These are phyloP conservation scores for Leptinotarsa lineolata DNA, from an alignment of 1,140 invertebrate genomes.

Conservation along the genomic window DNA sequence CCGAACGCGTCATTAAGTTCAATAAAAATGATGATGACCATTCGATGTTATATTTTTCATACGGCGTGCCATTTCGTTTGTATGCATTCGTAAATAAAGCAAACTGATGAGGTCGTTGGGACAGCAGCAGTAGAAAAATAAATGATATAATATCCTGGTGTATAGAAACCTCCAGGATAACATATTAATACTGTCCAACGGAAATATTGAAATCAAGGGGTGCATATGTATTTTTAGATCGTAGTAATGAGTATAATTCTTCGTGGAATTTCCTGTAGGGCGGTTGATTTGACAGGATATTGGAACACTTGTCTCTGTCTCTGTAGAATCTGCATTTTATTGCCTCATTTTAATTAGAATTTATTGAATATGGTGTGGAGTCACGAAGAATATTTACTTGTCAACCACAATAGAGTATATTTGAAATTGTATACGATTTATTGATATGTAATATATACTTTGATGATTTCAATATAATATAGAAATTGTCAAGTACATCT, in stretches of 20 bases:
- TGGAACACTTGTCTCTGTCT: slow-evolving; percentile 53
- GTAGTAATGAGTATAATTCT: slow-evolving; percentile 51
- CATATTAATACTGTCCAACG: slow-evolving; percentile 51
- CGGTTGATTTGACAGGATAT: slow-evolving; percentile 52
- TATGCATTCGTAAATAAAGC: slow-evolving; percentile 38
- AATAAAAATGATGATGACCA: slow-evolving; percentile 46
- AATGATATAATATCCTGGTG: slow-evolving; percentile 47
- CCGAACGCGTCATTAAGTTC: slow-evolving; percentile 41
- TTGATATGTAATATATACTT: too few relatives aligned
- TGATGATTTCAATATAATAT: too few relatives aligned
- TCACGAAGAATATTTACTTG: too few relatives aligned
- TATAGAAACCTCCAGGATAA: slow-evolving; percentile 46
- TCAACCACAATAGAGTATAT: too few relatives aligned
- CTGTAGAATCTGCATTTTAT: slow-evolving; percentile 21
- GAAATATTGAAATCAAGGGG: slow-evolving; percentile 52
- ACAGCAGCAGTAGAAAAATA: slow-evolving; percentile 48
- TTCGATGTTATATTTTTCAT: slow-evolving; percentile 39
- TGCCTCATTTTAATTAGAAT: slow-evolving; percentile 15
- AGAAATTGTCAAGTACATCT: too few relatives aligned
- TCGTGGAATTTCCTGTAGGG: slow-evolving; percentile 45
- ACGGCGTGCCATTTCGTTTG: background rate
- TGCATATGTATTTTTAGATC: slow-evolving; percentile 54
- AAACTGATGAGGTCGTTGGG: slow-evolving; percentile 41
- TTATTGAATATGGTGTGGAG: background rate
- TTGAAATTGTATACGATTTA: too few relatives aligned